Conservation (phyloP, 2,888 invertebrate genomes). For the Nycteola revayana region DNA sequence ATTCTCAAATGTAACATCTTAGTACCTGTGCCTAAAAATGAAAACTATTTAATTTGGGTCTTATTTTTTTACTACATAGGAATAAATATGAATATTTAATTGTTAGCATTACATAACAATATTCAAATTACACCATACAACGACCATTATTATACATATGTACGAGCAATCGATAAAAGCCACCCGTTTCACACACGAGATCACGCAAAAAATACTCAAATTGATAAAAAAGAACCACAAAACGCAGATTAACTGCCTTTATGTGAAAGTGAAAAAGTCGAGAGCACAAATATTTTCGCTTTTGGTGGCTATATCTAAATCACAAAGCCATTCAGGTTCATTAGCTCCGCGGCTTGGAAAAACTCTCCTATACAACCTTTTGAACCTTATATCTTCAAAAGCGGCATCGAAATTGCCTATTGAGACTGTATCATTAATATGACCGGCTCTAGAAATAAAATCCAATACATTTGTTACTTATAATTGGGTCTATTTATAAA, state of each 20-base stretch:
- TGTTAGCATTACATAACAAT: no score
- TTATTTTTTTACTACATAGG: no score
- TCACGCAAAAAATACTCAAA: slow-evolving; percentile 5
- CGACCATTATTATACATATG: no score
- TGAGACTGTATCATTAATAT: slow-evolving; percentile 36
- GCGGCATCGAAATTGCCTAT: slow-evolving; percentile 40
- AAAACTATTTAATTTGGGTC: no score
- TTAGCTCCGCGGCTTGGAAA: slow-evolving; percentile 44
- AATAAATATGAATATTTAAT: no score
- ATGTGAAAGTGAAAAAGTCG: slow-evolving; percentile 18
- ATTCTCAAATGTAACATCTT: no score
- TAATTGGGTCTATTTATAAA: no score
- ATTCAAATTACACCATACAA: no score
- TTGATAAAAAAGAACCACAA: slow-evolving; percentile 8
- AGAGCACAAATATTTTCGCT: slow-evolving; percentile 23
- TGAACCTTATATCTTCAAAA: slow-evolving; percentile 18
- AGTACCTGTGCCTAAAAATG: no score
- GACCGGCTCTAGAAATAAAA: slow-evolving; percentile 24
- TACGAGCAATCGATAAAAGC: no score
- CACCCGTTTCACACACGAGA: slow-evolving; percentile 4
- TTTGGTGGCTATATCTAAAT: slow-evolving; percentile 25
- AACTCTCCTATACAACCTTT: slow-evolving; percentile 5
- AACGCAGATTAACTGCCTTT: slow-evolving; percentile 14
- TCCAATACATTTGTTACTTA: slow-evolving; percentile 7
- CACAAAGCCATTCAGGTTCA: slow-evolving; percentile 52